Evolutionary conservation across 1,140 invertebrate genomes (phyloP), one percentile per base, ranked within the genome.

Genomic region (Bemisia tabaci): DNA sequence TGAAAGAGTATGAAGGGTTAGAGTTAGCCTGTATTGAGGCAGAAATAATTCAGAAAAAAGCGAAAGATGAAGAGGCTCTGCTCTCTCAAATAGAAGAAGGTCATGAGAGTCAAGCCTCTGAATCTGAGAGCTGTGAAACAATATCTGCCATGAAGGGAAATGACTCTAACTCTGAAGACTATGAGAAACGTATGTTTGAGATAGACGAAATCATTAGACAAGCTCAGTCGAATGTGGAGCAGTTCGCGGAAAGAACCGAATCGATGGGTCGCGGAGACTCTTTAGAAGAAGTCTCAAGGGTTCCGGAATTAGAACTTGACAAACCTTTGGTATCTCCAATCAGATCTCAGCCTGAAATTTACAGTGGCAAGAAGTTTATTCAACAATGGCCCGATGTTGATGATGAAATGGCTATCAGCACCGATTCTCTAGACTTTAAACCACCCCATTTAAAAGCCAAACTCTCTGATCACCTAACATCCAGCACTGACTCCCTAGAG

Each of bases 1-100:
- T 96, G 1, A 93, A 94, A 74, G 95, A 98, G 77, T 97, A 97
- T 77, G 94, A 97, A 82, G 87, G 89, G 0, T 77, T 97, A 0
- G 95, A 98, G 77, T 86, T 84, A 67, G 92, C 93, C 24, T 92
- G 94, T 74, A 82, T 87, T 48, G 88, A 92, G 74, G 88, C 87
- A 0, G 87, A 91, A 69, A 81, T 87, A 65, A 88, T 91, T 60
- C 91, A 94, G 78, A 79, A 90, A 25, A 83, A 86, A 69, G 91
- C 88, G 0, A 88, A 91, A 73, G 87, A 93, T 75, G 92, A 93
- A 70, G 81, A 82, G 65, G 87, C 89, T 61, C 74, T 94, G 48
- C 77, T 95, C 1, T 84, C 85, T 22, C 85, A 88, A 75, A 86
- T 85, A 65, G 84, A 85, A 71, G 84, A 86, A 77, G 83, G 82